Conservation (phyloP, 2,888 invertebrate genomes). For the Dasysyrphus albostriatus region DNA sequence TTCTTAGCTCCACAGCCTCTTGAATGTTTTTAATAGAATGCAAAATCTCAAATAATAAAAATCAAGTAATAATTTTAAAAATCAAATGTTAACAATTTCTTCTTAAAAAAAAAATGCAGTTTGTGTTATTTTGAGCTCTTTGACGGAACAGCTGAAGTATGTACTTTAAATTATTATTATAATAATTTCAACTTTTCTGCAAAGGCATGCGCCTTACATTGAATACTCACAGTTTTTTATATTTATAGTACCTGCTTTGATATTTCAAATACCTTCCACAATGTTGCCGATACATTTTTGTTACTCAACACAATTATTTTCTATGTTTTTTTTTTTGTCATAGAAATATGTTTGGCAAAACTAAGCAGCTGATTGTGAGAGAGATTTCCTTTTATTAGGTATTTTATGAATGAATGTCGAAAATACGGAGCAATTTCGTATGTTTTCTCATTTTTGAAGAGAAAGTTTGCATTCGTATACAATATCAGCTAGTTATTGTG, state of each 20-base stretch:
- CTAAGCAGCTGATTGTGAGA: slow-evolving; percentile 22
- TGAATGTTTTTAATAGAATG: no score
- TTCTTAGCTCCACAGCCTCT: no score
- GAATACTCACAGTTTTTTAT: background rate
- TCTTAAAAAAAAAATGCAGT: no score
- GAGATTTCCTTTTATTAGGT: background rate
- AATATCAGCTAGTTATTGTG: background rate
- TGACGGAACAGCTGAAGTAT: background rate
- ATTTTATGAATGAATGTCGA: slow-evolving; percentile 53
- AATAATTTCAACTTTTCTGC: background rate
- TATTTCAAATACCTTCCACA: slow-evolving; percentile 53
- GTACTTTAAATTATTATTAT: background rate
- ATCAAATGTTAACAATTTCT: no score
- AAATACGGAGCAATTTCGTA: background rate
- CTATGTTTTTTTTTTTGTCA: background rate
- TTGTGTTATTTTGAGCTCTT: background rate
- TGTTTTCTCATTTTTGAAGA: background rate
- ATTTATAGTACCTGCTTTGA: background rate
- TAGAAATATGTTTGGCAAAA: background rate
- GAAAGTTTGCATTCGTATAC: background rate
- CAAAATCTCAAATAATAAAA: no score
- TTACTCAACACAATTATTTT: background rate
- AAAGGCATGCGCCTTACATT: slow-evolving; percentile 45
- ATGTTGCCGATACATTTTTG: slow-evolving; percentile 57
- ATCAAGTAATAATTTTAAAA: no score